Percentiles rank a stretch among this genome's conserved stretches.
Conservation (phyloP, 2,888 invertebrate species). For the Drosophila putrida region DNA sequence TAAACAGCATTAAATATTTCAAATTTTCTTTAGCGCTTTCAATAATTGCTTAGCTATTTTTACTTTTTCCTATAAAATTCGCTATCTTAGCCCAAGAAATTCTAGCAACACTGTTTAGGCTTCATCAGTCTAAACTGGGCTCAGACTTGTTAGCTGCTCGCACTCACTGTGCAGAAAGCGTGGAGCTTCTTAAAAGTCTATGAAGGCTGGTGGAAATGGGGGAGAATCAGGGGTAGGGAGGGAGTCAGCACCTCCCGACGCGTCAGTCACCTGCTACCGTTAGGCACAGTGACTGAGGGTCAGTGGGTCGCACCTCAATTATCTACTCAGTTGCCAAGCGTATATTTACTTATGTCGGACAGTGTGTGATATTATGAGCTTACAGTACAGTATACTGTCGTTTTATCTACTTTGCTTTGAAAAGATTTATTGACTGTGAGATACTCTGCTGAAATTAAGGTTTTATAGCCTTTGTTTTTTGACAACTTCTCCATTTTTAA, state of each 20-base stretch:
- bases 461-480: no score
- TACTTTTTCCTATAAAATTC: no score
- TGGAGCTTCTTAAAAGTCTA: constrained; percentile 8
- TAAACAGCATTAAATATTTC: no score
- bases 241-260: constrained; percentile 12
- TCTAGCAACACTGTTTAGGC: neutral
- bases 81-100: no score
- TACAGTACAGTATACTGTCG: neutral
- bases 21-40: no score
- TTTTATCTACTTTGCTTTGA: neutral
- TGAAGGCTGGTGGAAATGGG: neutral
- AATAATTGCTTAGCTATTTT: no score
- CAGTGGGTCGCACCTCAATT: constrained; percentile 42
- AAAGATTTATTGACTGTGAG: neutral
- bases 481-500: no score
- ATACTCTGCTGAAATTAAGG: neutral
- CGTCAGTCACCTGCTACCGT: constrained; percentile 25
- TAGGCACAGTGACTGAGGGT: constrained; percentile 28
- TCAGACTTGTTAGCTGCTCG: constrained; percentile 9
- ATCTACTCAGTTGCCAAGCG: constrained; percentile 1
- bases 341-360: constrained; percentile 5
- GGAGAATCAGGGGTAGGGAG: neutral
- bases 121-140: neutral
- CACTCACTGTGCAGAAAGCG: constrained; percentile 54
- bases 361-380: constrained; percentile 3